Conservation (phyloP, 2,797 vertebrate species). For the Pitangus sulphuratus region DNA sequence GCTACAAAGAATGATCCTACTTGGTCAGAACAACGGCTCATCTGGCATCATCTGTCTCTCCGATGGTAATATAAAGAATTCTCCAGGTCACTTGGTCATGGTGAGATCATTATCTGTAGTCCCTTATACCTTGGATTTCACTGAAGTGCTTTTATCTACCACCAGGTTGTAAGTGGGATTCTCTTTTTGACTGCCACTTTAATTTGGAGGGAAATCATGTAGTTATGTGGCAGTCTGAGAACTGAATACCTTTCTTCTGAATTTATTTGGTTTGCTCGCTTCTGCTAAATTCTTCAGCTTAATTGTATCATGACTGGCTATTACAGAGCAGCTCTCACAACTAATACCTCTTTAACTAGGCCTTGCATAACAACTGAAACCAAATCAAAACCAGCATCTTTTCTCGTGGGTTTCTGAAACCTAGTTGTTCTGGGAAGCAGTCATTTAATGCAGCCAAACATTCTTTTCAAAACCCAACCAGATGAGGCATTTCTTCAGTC, state of each 20-base stretch:
- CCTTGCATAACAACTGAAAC: conserved; percentile 5
- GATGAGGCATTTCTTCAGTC: not conserved
- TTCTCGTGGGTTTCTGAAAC: conserved; percentile 15
- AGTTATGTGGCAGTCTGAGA: not conserved
- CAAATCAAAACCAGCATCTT: not conserved
- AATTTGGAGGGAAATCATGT: not conserved
- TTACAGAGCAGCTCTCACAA: not conserved
- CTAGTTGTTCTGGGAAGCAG: conserved; percentile 3
- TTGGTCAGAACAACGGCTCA: not conserved
- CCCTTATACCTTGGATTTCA: not conserved
- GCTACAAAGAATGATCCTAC: not conserved
- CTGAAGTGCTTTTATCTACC: not conserved
- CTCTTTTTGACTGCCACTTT: not conserved
- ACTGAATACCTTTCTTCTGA: not conserved
- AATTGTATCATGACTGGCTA: not conserved
- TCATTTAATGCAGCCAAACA: not conserved
- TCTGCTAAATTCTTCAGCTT: not conserved
- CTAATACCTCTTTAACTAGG: not conserved
- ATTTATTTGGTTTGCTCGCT: not conserved
- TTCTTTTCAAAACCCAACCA: not conserved
- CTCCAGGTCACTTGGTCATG: too few species aligned
- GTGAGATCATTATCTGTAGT: not conserved
- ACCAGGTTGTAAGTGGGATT: not conserved
- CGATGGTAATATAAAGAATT: not conserved
- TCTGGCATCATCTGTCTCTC: not conserved